These are phyloP conservation scores for Heliconius congener DNA, from an alignment of 1,140 invertebrate genomes.

Conservation along the genomic window DNA sequence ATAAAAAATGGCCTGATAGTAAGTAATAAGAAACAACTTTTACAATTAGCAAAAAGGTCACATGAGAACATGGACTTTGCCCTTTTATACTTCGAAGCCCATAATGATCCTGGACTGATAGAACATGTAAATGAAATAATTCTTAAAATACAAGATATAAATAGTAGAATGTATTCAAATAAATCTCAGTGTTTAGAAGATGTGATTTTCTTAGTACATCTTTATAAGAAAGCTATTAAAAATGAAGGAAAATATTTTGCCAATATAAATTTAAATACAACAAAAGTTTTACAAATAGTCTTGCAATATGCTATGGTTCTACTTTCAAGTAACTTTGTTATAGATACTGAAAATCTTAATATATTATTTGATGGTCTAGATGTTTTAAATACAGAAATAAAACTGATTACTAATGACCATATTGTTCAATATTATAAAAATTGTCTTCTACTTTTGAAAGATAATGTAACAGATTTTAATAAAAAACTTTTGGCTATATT, in stretches of 20 bases:
- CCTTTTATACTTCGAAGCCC: conserved; percentile 55
- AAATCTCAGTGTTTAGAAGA: conserved; percentile 55
- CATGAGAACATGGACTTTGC: conserved; percentile 53
- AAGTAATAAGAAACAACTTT: conserved; percentile 41
- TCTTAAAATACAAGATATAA: conserved; percentile 47
- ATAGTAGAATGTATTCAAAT: conserved; percentile 55
- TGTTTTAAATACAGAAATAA: conserved; percentile 3
- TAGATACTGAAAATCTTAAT: conserved; percentile 31
- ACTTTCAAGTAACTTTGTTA: conserved; percentile 18
- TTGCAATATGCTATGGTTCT: conserved; percentile 31
- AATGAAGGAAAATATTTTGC: conserved; percentile 14
- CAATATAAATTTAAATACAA: conserved; percentile 10
- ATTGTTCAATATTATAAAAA: conserved; percentile 28
- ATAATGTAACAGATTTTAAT: conserved; percentile 41
- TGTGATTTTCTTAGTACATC: conserved; percentile 49
- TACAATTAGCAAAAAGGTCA: conserved; percentile 40
- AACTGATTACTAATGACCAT: conserved; percentile 21
- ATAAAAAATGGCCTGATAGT: conserved; percentile 45
- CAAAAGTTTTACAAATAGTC: conserved; percentile 24
- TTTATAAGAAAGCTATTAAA: conserved; percentile 32
- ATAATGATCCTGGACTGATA: conserved; percentile 44
- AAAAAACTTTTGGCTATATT: conserved; percentile 48
- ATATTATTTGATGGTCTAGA: conserved; percentile 34
- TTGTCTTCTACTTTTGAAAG: conserved; percentile 33
- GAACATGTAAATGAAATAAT: conserved; percentile 51